Base-by-base conservation (phyloP, 2,888 invertebrate species). In the Cistogaster globosa region DNA sequence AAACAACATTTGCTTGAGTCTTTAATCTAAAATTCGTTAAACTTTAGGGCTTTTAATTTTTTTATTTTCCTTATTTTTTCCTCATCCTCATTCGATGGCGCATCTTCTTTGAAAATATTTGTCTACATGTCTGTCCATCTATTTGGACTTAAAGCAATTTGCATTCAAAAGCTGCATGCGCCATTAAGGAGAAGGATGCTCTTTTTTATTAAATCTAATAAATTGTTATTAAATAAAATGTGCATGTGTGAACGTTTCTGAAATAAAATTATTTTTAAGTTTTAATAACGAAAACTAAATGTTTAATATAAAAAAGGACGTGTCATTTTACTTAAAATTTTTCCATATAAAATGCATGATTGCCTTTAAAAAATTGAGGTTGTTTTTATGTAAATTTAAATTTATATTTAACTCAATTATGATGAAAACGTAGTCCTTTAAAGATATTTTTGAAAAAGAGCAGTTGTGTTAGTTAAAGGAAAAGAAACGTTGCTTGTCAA, bases 191-290 rank as follows among this genome's bases (percentile, higher is more conserved):
- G 22, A 53, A 67, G 32, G 55, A 26, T 68, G n/a, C 18, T 53
- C 0, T 9, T 20, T 51, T 51, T 48, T 38, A 57, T 22, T 55
- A 48, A 48, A 63, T 69, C 42, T 60, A 67, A 53, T 72, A 83
- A 78, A 83, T 78, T 78, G 78, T 83, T 83, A 69, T 83, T 83
- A 74, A 78, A 83, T 78, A 57, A 57, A 74, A 78, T 68, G 20
- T 81, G 18, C 51, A 60, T 51, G 12, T 60, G 55, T 55, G 58
- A 36, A 12, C 14, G 53, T 45, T 48, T 48, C 48, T 48, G n/a
- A n/a, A 48, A 48, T n/a, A 12, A n/a, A 48, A 48, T n/a, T n/a
- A 32, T 32, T 7, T 32, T 32, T 32, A 32, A 32, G 32, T 32
- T 7, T 32, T 32, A 5, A 26, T 2, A 26, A 26, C 4, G 4